Evolutionary conservation across 1,140 invertebrate species (phyloP).

Genomic region (Ceratoteleas bidentatus): DNA sequence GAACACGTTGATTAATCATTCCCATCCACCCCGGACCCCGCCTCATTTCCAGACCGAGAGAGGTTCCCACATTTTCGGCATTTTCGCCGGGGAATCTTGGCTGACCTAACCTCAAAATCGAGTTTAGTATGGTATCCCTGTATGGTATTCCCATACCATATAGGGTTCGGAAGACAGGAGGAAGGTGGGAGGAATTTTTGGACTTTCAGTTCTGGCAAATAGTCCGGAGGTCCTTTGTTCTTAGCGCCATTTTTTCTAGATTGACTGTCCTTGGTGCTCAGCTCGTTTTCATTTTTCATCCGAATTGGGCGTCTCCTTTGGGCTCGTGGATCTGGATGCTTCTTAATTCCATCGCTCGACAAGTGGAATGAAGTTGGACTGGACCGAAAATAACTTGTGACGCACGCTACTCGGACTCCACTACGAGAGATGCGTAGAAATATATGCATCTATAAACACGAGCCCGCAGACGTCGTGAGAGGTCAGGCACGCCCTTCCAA

Average conservation of each 20-base stretch:
- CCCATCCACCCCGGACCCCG: slow-evolving; percentile 16
- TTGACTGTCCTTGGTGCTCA: too few relatives aligned
- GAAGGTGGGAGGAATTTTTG: too few relatives aligned
- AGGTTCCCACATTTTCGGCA: slow-evolving; percentile 7
- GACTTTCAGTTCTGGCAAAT: too few relatives aligned
- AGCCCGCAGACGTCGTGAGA: slow-evolving; percentile 59
- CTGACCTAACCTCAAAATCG: too few relatives aligned
- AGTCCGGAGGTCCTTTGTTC: too few relatives aligned
- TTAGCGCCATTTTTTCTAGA: too few relatives aligned
- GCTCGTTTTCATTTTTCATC: slow-evolving; percentile 22
- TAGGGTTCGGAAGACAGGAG: too few relatives aligned
- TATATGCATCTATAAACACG: slow-evolving; percentile 73
- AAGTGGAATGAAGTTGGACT: slow-evolving; percentile 65
- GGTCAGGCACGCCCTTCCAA: slow-evolving; percentile 58
- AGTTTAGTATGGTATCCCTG: too few relatives aligned
- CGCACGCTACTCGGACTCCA: slow-evolving; percentile 72
- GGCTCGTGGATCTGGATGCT: slow-evolving; percentile 36
- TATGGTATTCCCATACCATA: too few relatives aligned
- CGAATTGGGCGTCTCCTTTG: slow-evolving; percentile 26
- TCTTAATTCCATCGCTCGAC: slow-evolving; percentile 61
- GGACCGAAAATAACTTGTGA: slow-evolving; percentile 75
- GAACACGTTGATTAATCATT: slow-evolving; percentile 62
- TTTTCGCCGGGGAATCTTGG: background rate
- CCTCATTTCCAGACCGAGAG: slow-evolving; percentile 12
- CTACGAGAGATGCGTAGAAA: slow-evolving; percentile 70